Evolutionary conservation across 37 sponge, comb jelly and placozoan species (phyloP), one percentile per base, ranked within the genome.

Genomic region (Spongilla lacustris): DNA sequence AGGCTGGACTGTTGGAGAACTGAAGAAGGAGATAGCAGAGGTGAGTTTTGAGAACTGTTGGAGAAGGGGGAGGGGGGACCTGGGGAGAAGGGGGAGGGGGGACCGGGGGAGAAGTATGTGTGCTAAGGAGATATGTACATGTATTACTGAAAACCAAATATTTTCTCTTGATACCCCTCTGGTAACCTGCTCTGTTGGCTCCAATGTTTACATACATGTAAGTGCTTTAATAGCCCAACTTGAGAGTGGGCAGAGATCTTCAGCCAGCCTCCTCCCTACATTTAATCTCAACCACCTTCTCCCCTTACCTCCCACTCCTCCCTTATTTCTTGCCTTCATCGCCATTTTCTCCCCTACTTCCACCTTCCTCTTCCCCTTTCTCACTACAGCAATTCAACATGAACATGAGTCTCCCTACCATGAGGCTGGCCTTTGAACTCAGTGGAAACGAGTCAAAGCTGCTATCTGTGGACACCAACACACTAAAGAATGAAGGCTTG

Each of bases 401-500:
- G n/a, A n/a, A n/a, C n/a, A n/a, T 32, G 29, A 72, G 13, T 14
- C 26, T n/a, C 8, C 17, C 31, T 28, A 30, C 31, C 73, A 75
- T 36, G 76, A 38, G 33, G 34, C 35, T 36, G 76, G 9, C 76
- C 76, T 75, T 9, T 38, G 33, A 25, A 36, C 76, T 34, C 24
- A 36, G 33, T 41, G 23, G 76, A 0, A 38, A 25, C 12, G 76
- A 32, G 23, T 11, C 31, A 1, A 11, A 14, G 1, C 73, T 24
- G 21, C 31, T 72, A 0, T 9, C 31, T 24, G 73, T 72, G 58
- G 58, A 58, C 58, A 58, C 58, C 58, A 58, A 6, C 19, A 58
- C 58, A 19, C 71, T 94, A 12, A 94, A 88, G 71, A 70, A 38
- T 26, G 95, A 94, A 75, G 85, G 89, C 17, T 81, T 94, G 67